phyloP scores from a whole-genome alignment of 2,888 invertebrate genomes.

The Agriopis marginaria region DNA sequence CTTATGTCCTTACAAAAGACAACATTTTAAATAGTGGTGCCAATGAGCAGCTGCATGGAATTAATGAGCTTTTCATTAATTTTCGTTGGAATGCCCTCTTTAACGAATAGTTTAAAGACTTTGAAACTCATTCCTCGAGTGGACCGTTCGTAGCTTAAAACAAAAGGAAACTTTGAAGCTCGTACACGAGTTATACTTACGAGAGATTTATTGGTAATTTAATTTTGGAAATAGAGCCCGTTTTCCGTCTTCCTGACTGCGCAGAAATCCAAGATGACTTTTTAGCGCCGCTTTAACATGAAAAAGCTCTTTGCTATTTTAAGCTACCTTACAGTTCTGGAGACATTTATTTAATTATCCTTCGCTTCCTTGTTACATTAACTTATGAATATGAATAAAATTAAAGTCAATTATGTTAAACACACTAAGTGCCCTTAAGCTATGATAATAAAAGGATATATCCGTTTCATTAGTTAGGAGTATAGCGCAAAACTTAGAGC shows the following conservation, averaged over 20 bases:
- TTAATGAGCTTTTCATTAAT: slow-evolving; percentile 5
- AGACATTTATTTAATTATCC: slow-evolving; percentile 17
- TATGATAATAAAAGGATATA: too few relatives aligned
- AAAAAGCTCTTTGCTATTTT: slow-evolving; percentile 21
- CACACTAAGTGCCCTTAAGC: too few relatives aligned
- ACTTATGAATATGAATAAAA: not conserved
- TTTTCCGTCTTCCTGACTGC: slow-evolving; percentile 23
- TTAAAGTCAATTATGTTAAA: not conserved
- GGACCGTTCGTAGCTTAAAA: slow-evolving; percentile 20
- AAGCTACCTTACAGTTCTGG: slow-evolving; percentile 15
- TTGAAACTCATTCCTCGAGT: slow-evolving; percentile 23
- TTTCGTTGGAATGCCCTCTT: not conserved
- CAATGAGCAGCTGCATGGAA: not conserved
- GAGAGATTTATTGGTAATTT: slow-evolving; percentile 48
- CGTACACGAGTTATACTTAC: slow-evolving; percentile 26
- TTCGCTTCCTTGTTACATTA: not conserved
- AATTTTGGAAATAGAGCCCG: slow-evolving; percentile 44
- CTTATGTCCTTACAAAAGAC: not conserved
- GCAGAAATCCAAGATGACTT: slow-evolving; percentile 16
- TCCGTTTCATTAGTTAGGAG: not conserved
- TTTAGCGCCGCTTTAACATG: slow-evolving; percentile 19
- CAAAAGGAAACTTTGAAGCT: slow-evolving; percentile 42
- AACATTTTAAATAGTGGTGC: not conserved
- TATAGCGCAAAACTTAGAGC: not conserved
- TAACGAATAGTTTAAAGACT: slow-evolving; percentile 13